Base-by-base conservation (phyloP, 2,888 invertebrate species). In the Chromoteleia sp. region DNA sequence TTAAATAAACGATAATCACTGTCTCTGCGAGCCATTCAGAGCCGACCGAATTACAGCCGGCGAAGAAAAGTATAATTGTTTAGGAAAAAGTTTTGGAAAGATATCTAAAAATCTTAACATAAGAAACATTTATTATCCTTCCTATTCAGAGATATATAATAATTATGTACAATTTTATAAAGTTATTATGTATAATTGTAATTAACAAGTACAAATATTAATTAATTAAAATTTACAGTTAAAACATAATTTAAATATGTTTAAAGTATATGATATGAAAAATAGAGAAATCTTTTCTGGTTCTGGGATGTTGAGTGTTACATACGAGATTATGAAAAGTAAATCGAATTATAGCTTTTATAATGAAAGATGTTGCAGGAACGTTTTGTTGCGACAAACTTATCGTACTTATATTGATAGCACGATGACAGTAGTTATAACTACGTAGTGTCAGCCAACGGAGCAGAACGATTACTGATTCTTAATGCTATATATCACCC, bases 1-100 rank as follows among this genome's bases (percentile, higher is more conserved):
- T 85, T 84, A 84, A 86, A 84, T 81, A 84, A 82, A 85, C 83
- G 85, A 85, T 79, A 82, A 54, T 43, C 58, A 65, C 61, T 15
- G 29, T 33, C 33, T 33, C 33, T 8, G 5, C 33, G 1, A 3
- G 5, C 8, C 33, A 33, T 33, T 33, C 1, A 33, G 7, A 33
- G 7, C 33, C 10, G 2, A 8, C 2, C 7, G 7, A 33, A 33
- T 33, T 33, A 33, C 10, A n/a, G 33, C 33, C 3, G 25, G 2
- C 25, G 6, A 25, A 25, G 25, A 25, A 25, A 25, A 25, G 25
- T 25, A 25, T 25, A 6, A 25, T 25, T 25, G 33, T 33, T 33
- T 33, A 7, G 10, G 39, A 12, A 39, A 25, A 25, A 25, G 2
- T 25, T 25, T 25, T 25, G 25, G 3, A n/a, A n/a, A n/a, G n/a